Conservation (phyloP, 2,888 invertebrate genomes). For the Caenorhabditis angaria region DNA sequence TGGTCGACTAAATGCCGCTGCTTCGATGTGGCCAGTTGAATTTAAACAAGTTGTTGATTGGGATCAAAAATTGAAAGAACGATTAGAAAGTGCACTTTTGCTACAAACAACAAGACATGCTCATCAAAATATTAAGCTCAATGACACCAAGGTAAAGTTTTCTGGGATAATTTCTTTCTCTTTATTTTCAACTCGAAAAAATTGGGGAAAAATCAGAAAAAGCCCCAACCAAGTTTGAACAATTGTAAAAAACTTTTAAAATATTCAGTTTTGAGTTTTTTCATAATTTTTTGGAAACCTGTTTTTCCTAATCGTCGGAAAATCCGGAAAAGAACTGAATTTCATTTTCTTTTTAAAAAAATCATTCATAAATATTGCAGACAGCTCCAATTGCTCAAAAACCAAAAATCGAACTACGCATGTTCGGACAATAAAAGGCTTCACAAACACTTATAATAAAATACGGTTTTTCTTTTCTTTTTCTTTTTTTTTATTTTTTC, state of each 20-base stretch:
- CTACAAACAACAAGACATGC: conserved; percentile 49
- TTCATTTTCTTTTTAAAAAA: too few species aligned
- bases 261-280: too few species aligned
- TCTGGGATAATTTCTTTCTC: not conserved
- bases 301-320: too few species aligned
- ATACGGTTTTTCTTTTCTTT: conserved; percentile 51
- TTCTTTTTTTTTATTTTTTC: conserved; percentile 18
- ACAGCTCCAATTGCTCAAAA: conserved; percentile 44
- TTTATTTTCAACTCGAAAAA: not conserved
- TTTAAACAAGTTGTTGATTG: conserved; percentile 79
- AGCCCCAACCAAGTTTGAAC: too few species aligned
- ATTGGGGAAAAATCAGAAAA: too few species aligned
- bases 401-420: conserved; percentile 65
- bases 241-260: too few species aligned
- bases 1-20: conserved; percentile 88
- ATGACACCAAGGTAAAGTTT: conserved; percentile 38
- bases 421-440: conserved; percentile 49
- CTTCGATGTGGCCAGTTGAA: conserved; percentile 73
- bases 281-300: too few species aligned
- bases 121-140: conserved; percentile 33
- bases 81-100: conserved; percentile 84
- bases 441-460: not conserved
- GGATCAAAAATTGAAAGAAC: conserved; percentile 82
- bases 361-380: too few species aligned
- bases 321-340: too few species aligned